Base-by-base conservation (phyloP, 2,113 vertebrate species). In the Diphyllodes magnificus region DNA sequence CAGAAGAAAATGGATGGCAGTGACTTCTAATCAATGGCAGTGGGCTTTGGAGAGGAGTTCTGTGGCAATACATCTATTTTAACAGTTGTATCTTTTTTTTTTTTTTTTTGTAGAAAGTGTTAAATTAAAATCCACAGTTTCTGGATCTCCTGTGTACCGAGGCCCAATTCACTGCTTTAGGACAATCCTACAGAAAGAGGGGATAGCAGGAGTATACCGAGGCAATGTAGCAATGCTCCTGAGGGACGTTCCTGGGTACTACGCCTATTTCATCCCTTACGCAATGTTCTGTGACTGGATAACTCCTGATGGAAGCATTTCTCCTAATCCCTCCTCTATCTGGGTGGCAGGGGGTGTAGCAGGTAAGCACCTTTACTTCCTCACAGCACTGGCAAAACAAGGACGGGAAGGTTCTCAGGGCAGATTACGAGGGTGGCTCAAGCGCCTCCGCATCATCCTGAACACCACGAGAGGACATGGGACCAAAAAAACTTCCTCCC, bases 261-360 rank as follows among this genome's bases (percentile, higher is more conserved):
- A 98, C 18, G 97, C 99, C 85, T 99, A 99, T 96, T 99, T 99
- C 90, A 97, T 99, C 91, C 99, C 99, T 3, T 99, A 99, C 14
- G 90, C 97, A 7, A 53, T 99, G 56, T 95, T 99, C 88, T 99
- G 98, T 45, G 89, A 97, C 80, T 98, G 99, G 98, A 94, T 99
- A 90, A 99, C 96, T 12, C 98, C 99, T 0, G 98, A 99, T 1
- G 75, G 91, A 90, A 90, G 50, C 7, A 35, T 97, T 5, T 95
- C 95, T 42, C 98, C 98, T 31, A 98, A 98, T 69, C 97, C 98
- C 5, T 98, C 90, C 61, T 97, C 98, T 8, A 97, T 99, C 93
- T 99, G 98, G 98, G 93, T 99, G 72, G 99, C 99, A 2, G 99
- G 99, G 6, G 99, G 99, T 33, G 47, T 99, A 44, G 99, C 99